Conservation (phyloP, 2,888 invertebrate genomes). For the Dryocosmus kuriphilus region DNA sequence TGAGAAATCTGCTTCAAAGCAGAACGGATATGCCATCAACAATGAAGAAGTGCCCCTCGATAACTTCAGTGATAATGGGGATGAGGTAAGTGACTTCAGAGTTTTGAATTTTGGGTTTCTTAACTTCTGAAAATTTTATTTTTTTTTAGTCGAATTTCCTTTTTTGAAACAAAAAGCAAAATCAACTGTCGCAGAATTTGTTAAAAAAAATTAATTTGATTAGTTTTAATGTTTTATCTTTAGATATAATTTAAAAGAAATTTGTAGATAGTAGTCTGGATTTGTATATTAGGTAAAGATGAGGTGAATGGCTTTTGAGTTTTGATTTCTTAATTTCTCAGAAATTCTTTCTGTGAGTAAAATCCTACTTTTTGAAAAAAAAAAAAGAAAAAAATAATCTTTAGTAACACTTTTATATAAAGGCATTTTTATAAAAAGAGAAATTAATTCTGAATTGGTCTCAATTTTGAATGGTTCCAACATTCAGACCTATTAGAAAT, state of each 20-base stretch:
- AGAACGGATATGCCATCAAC: constrained; percentile 33
- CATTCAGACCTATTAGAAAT: too few relatives aligned
- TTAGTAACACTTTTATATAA: not conserved
- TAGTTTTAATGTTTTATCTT: too few relatives aligned
- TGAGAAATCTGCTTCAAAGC: constrained; percentile 25
- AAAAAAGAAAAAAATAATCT: not conserved
- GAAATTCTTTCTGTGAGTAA: not conserved
- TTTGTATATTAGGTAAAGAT: not conserved
- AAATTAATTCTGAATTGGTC: not conserved
- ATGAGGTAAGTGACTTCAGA: constrained; percentile 18
- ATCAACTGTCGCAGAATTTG: too few relatives aligned
- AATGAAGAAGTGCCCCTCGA: constrained; percentile 30
- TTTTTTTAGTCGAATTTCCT: too few relatives aligned
- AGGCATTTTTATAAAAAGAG: not conserved
- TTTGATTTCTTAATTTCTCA: not conserved
- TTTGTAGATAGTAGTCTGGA: too few relatives aligned
- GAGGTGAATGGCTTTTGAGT: not conserved
- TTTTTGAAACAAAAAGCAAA: too few relatives aligned
- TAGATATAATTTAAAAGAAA: too few relatives aligned
- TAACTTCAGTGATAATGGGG: constrained; percentile 10
- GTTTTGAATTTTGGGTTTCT: constrained; percentile 3
- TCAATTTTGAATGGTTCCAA: too few relatives aligned
- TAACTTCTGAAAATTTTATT: not conserved
- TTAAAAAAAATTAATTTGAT: too few relatives aligned
- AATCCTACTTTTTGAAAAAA: not conserved